phyloP scores from a whole-genome alignment of 2,797 vertebrate genomes.

The Perodicticus potto region DNA sequence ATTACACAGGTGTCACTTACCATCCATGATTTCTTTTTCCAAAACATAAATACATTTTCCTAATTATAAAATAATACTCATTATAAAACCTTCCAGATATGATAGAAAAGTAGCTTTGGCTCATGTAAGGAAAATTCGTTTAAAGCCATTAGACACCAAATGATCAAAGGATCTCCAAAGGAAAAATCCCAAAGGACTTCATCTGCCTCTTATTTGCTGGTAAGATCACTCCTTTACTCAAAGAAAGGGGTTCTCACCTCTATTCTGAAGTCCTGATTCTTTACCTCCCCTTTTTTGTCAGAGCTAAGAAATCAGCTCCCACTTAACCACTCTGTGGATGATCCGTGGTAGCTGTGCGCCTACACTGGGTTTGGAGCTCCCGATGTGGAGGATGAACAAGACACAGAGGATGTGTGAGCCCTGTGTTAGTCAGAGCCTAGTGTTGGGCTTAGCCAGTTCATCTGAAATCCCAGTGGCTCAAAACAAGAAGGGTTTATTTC shows the following conservation, averaged over 20 bases:
- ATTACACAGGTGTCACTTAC: background rate
- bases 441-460: background rate
- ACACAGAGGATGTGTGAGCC: background rate
- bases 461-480: background rate
- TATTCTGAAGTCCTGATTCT: background rate
- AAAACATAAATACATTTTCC: constrained; percentile 6
- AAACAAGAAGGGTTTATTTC: background rate
- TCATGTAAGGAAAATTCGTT: background rate
- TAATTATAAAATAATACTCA: constrained; percentile 16
- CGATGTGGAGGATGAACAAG: background rate
- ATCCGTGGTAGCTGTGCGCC: background rate
- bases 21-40: background rate
- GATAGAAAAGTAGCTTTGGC: constrained; percentile 1
- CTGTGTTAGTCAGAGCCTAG: background rate
- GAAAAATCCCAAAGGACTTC: background rate
- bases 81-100: background rate
- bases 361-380: background rate
- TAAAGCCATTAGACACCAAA: constrained; percentile 5
- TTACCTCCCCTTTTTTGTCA: background rate
- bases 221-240: background rate
- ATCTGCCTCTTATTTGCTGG: background rate
- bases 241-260: background rate
- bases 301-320: background rate
- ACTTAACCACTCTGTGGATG: background rate
- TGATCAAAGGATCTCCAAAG: background rate